Base-by-base conservation (phyloP, 2,113 vertebrate genomes). In the Tor tambroides region DNA sequence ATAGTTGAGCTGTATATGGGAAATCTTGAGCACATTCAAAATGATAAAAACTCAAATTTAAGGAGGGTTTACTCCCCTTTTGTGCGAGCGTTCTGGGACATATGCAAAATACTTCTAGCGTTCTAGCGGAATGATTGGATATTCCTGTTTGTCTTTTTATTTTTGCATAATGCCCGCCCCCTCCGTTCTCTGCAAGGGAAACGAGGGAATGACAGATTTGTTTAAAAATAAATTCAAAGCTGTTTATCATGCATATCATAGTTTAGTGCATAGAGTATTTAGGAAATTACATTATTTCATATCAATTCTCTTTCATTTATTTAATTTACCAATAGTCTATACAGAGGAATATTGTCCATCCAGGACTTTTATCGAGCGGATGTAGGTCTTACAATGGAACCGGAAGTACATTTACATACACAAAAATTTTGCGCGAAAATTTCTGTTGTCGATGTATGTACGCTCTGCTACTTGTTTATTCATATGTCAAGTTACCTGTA, bases 391-490 rank as follows among this genome's bases (percentile, higher is more conserved):
- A 69, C 11, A 59, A 14, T 23, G 32, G 46, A 67, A 79, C 83
- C 88, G 86, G 88, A 87, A 89, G 26, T 85, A 87, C 85, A 21
- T 12, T 46, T 65, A 76, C 23, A 9, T 12, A 0, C 17, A 32
- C 51, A 56, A 89, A 81, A n/a, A 41, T 74, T 87, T 89, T 79
- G 88, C 88, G 88, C 86, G 88, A 89, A 89, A 79, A 2, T 6
- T 49, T 49, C 9, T 10, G 26, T 54, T 41, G 32, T 32, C 21
- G 10, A 3, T 12, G 38, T 7, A 10, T 67, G 21, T 15, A n/a
- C 5, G 10, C 10, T 56, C 15, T 30, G 4, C 5, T 17, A 14
- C 6, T 12, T 41, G 11, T 85, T 74, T 30, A 23, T 67, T 17
- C 1, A n/a, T 19, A 19, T 41, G 32, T 30, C 1, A 46, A 12